phyloP scores from a whole-genome alignment of 2,113 vertebrate genomes.

The Bufo bufo region DNA sequence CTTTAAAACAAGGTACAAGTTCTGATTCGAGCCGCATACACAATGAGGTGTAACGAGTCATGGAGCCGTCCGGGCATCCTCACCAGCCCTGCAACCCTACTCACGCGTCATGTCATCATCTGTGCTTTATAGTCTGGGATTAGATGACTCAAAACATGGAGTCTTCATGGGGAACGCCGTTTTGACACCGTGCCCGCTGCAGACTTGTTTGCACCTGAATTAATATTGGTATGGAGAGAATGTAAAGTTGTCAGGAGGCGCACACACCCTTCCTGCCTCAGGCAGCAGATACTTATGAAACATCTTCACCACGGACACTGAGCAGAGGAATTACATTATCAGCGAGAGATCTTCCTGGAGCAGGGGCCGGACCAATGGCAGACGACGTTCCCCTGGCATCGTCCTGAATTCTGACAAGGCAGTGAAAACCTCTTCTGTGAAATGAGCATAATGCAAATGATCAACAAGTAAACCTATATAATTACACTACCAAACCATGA shows the following conservation, averaged over 20 bases:
- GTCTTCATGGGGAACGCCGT: not conserved
- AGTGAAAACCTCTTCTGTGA: no score
- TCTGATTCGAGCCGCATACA: no score
- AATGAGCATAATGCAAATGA: no score
- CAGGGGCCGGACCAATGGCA: not conserved
- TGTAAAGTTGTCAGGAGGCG: not conserved
- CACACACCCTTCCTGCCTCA: conserved; percentile 11
- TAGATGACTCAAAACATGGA: not conserved
- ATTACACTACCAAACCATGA: no score
- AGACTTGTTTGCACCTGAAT: conserved; percentile 28
- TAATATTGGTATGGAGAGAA: not conserved
- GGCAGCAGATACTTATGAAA: not conserved
- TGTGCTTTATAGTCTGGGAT: no score
- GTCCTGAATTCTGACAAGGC: not conserved
- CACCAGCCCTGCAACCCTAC: no score
- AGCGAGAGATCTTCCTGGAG: not conserved
- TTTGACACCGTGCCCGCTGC: not conserved
- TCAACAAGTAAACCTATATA: no score
- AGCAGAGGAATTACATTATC: not conserved
- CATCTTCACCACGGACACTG: not conserved
- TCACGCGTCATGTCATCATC: no score
- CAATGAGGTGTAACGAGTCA: no score
- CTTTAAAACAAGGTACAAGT: no score
- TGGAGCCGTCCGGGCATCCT: no score
- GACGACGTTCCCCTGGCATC: not conserved